phyloP scores from a whole-genome alignment of 2,888 invertebrate species.

The Gandaritis pyraliata region DNA sequence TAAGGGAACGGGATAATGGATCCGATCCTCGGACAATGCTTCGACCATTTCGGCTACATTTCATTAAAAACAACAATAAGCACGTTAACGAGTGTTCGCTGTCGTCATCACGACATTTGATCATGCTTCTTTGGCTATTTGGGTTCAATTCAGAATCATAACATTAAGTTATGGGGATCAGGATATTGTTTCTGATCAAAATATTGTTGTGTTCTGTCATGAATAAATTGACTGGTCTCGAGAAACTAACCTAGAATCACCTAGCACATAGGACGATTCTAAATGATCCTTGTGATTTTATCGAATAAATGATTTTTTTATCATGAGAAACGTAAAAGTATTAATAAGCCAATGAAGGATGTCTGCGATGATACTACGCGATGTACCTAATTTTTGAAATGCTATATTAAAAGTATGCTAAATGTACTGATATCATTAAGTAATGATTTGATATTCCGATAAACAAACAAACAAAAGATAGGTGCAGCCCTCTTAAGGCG shows the following conservation, averaged over 20 bases:
- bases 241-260: too few species aligned
- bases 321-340: too few species aligned
- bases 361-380: too few species aligned
- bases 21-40: conserved; percentile 72
- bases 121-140: conserved; percentile 51
- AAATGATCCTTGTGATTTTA: too few species aligned
- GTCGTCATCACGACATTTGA: conserved; percentile 49
- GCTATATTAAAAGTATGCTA: background rate
- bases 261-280: too few species aligned
- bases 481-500: conserved; percentile 40
- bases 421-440: background rate
- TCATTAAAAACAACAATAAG: conserved; percentile 78
- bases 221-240: too few species aligned
- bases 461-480: conserved; percentile 48
- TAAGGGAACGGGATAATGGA: conserved; percentile 67
- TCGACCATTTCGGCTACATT: conserved; percentile 66
- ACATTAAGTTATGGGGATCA: too few species aligned
- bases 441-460: conserved; percentile 66
- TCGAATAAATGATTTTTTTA: too few species aligned
- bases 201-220: too few species aligned
- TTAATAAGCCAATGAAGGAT: too few species aligned
- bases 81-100: conserved; percentile 60
- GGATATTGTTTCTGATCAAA: too few species aligned
- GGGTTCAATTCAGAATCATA: conserved; percentile 4
- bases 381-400: too few species aligned